Percentiles rank a stretch among this genome's conserved stretches.
Conservation (phyloP, 2,888 invertebrate genomes). For the Altica lythri region DNA sequence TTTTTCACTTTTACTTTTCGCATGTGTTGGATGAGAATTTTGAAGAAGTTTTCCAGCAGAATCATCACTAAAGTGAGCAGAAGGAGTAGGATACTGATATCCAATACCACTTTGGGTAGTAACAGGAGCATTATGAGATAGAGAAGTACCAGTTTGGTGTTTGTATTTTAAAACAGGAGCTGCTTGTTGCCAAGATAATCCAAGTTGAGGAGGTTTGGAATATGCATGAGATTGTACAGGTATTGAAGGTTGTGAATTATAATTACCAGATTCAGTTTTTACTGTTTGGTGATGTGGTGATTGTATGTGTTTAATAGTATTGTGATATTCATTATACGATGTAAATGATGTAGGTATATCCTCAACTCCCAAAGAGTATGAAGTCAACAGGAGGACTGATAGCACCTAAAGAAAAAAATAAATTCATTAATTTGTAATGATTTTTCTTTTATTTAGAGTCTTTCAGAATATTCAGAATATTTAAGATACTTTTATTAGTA, state of each 20-base stretch:
- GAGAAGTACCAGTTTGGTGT: neutral
- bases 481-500: too few relatives aligned
- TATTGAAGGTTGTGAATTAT: too few relatives aligned
- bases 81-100: neutral
- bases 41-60: too few relatives aligned
- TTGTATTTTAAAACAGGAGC: neutral
- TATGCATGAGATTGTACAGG: constrained; percentile 9
- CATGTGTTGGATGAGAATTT: too few relatives aligned
- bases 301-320: constrained; percentile 35
- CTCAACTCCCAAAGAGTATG: constrained; percentile 32
- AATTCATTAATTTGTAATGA: too few relatives aligned
- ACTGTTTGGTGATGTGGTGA: constrained; percentile 15
- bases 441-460: too few relatives aligned
- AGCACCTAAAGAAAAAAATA: constrained; percentile 20
- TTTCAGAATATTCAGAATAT: too few relatives aligned
- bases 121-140: neutral
- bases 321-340: constrained; percentile 40
- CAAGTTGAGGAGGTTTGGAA: neutral
- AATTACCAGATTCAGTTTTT: constrained; percentile 4
- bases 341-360: constrained; percentile 36
- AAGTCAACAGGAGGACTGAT: constrained; percentile 24
- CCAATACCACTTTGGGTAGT: neutral
- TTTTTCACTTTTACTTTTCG: neutral
- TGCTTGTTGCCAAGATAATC: constrained; percentile 3
- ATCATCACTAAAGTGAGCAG: neutral